Evolutionary conservation across 2,113 vertebrate species (phyloP).

Genomic region (Taxidea taxus): DNA sequence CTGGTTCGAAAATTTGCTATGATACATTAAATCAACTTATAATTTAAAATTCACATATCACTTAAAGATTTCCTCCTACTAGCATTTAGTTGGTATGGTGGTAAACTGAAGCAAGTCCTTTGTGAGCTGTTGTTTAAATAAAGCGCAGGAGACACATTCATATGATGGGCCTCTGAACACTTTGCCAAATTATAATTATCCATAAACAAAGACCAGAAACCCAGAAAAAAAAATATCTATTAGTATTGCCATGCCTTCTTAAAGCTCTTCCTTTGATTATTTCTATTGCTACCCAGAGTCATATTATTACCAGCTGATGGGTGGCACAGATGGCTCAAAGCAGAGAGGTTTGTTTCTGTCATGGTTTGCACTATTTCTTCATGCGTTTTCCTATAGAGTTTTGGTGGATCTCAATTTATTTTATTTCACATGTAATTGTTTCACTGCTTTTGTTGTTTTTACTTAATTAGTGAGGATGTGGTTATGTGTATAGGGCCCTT

Average conservation of each 20-base stretch:
- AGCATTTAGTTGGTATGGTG: not conserved
- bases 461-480: slow-evolving; percentile 79
- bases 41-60: not conserved
- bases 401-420: slow-evolving; percentile 75
- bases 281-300: slow-evolving; percentile 77
- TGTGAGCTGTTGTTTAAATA: slow-evolving; percentile 24
- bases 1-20: not conserved
- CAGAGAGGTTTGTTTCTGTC: slow-evolving; percentile 78
- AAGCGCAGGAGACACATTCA: slow-evolving; percentile 20
- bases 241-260: slow-evolving; percentile 69
- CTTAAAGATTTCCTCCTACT: not conserved
- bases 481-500: slow-evolving; percentile 67
- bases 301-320: slow-evolving; percentile 78
- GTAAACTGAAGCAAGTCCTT: not conserved
- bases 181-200: slow-evolving; percentile 76
- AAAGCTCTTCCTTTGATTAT: slow-evolving; percentile 80
- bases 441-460: slow-evolving; percentile 73
- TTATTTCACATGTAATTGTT: slow-evolving; percentile 81
- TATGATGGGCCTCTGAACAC: slow-evolving; percentile 37
- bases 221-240: slow-evolving; percentile 76
- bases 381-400: slow-evolving; percentile 75
- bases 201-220: slow-evolving; percentile 75
- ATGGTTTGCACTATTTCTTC: slow-evolving; percentile 68
- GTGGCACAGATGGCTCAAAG: slow-evolving; percentile 77
- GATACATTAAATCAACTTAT: not conserved